phyloP scores from a whole-genome alignment of 2,113 vertebrate species.

The Acanthochromis polyacanthus region DNA sequence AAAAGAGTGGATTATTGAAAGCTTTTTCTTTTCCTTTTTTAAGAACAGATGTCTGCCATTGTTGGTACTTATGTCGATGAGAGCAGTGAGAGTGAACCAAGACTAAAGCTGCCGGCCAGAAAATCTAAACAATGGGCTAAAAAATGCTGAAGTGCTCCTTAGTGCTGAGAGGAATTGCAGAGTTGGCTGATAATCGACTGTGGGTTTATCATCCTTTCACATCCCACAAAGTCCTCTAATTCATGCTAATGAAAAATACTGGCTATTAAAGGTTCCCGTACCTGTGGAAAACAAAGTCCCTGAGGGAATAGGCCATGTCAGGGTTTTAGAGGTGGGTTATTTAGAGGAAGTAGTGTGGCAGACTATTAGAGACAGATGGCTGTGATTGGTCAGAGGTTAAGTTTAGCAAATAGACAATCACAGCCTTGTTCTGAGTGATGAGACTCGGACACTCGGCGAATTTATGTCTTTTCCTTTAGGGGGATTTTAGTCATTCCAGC shows the following conservation, averaged over 20 bases:
- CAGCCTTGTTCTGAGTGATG: slow-evolving; percentile 66
- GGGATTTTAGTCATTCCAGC: slow-evolving; percentile 30
- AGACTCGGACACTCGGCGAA: slow-evolving; percentile 51
- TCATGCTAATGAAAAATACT: not conserved
- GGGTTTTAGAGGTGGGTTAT: slow-evolving; percentile 11
- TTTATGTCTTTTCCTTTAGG: slow-evolving; percentile 61
- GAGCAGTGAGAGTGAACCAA: too few relatives aligned
- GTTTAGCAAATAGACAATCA: slow-evolving; percentile 76
- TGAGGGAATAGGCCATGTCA: slow-evolving; percentile 11
- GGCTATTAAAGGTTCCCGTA: not conserved
- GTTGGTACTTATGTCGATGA: not conserved
- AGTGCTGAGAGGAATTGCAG: not conserved
- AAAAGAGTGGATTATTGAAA: not conserved
- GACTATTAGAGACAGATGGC: slow-evolving; percentile 67
- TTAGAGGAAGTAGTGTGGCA: slow-evolving; percentile 50
- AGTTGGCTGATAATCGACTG: not conserved
- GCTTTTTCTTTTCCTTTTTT: not conserved
- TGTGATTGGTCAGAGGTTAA: slow-evolving; percentile 70
- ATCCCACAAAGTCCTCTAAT: not conserved
- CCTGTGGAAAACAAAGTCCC: not conserved
- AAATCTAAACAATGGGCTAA: not conserved
- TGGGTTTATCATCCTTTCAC: slow-evolving; percentile 1
- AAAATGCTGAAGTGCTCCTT: not conserved
- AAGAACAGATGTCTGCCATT: not conserved
- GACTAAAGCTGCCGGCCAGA: not conserved